A percentile compares a stretch with the other conserved stretches of the same genome.
Conservation (phyloP, 2,888 invertebrate species). For the Sussaba pulchella region DNA sequence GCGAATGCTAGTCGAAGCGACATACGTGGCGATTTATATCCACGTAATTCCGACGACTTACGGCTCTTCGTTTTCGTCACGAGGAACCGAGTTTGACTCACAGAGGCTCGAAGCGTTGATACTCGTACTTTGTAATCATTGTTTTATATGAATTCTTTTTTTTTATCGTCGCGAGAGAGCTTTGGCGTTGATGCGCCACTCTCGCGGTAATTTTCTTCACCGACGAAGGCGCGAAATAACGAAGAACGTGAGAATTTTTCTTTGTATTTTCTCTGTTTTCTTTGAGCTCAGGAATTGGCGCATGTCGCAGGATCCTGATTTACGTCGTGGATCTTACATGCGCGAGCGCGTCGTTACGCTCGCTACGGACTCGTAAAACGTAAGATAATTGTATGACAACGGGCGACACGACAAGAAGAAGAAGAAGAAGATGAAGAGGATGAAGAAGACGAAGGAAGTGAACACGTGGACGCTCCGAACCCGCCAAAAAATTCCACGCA, state of each 20-base stretch:
- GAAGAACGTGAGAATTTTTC: too few species aligned
- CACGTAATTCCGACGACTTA: not conserved
- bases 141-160: not conserved
- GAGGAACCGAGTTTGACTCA: conserved; percentile 1
- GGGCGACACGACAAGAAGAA: not conserved
- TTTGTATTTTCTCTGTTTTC: too few species aligned
- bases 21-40: conserved; percentile 22
- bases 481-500: conserved; percentile 63
- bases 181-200: not conserved
- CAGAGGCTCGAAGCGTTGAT: conserved; percentile 7
- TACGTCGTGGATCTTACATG: conserved; percentile 51
- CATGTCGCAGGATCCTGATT: conserved; percentile 42
- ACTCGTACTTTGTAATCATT: not conserved
- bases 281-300: conserved; percentile 51
- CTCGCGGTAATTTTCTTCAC: not conserved
- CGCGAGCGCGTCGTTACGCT: conserved; percentile 38
- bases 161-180: not conserved
- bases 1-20: not conserved
- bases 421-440: conserved; percentile 12
- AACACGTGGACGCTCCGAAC: conserved; percentile 30
- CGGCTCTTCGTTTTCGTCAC: conserved; percentile 23
- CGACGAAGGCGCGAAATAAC: not conserved
- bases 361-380: conserved; percentile 36
- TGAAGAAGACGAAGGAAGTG: conserved; percentile 7
- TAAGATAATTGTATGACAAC: conserved; percentile 45